Conservation (phyloP, 2,888 invertebrate species). For the Silvanus unidentatus region DNA sequence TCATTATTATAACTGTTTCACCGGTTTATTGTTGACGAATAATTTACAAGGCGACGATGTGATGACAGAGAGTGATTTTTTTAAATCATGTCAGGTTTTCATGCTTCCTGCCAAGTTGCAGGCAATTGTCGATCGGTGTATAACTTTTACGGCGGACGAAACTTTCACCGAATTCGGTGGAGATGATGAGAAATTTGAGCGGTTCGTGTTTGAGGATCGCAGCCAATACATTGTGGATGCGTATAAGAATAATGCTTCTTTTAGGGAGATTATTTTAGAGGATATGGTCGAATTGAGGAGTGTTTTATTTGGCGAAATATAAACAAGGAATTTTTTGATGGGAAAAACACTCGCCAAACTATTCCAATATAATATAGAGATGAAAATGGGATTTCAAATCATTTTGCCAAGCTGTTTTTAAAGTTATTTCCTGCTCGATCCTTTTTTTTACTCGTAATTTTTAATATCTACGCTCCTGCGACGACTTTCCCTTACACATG, state of each 20-base stretch:
- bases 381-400: no score
- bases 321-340: not conserved
- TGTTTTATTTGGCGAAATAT: constrained; percentile 18
- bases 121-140: constrained; percentile 27
- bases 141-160: constrained; percentile 28
- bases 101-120: constrained; percentile 26
- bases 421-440: no score
- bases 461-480: no score
- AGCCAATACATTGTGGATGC: constrained; percentile 22
- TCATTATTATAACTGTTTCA: constrained; percentile 31
- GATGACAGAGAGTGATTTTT: constrained; percentile 22
- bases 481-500: no score
- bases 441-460: no score
- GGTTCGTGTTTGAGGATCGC: constrained; percentile 32
- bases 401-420: no score
- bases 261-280: constrained; percentile 31
- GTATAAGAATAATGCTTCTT: constrained; percentile 21
- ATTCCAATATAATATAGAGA: no score
- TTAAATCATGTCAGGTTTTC: constrained; percentile 20
- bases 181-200: constrained; percentile 24
- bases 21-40: constrained; percentile 13
- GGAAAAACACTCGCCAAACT: no score
- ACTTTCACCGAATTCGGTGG: constrained; percentile 14
- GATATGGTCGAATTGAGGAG: constrained; percentile 33
- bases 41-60: constrained; percentile 17